Evolutionary conservation across 2,797 vertebrate species (phyloP), one percentile per base, ranked within the genome.

Genomic region (Hoplostethus atlanticus): DNA sequence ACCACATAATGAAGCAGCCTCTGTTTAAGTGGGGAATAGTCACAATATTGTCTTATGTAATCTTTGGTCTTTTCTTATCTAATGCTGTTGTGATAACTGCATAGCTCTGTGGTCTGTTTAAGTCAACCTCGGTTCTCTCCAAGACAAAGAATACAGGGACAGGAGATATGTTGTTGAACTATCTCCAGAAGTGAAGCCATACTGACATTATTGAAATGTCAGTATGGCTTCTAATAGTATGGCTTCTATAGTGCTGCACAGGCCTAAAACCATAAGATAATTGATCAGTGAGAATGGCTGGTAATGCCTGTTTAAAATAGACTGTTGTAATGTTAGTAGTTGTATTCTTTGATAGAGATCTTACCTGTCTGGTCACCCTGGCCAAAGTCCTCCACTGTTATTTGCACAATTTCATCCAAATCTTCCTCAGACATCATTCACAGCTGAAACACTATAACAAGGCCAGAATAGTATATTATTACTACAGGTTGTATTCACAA

Each of bases 381-480:
- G 75, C 94, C 95, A 87, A 99, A 92, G 81, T 99, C 98, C 71
- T 97, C 98, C 52, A 99, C 98, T 10, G 97, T 96, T 54, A 99
- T 99, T 91, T 99, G 98, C 61, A 99, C 98, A 80, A 99, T 98
- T 62, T 99, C 97, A 69, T 96, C 95, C 95, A 99, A 84, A 54
- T 97, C 97, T 85, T 97, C 96, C 83, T 97, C 97, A 58, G 98
- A 96, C 98, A 99, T 99, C 94, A 95, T 97, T 96, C 94, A 96
- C 92, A 81, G 65, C 93, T 93, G 84, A 56, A 79, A 79, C 56
- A 25, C 80, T 8, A 60, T 8, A 13, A 59, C 34, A 82, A 60
- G 10, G 61, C 72, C 62, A 65, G 10, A 73, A 58, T 76, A 79
- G n/a, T 44, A 68, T 70, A 52, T 34, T 56, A 59, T 52, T 42